Percentiles rank a stretch among this genome's conserved stretches.
These are phyloP conservation scores for Bombycilla garrulus DNA, from an alignment of 2,113 vertebrate species.

Conservation along the genomic window DNA sequence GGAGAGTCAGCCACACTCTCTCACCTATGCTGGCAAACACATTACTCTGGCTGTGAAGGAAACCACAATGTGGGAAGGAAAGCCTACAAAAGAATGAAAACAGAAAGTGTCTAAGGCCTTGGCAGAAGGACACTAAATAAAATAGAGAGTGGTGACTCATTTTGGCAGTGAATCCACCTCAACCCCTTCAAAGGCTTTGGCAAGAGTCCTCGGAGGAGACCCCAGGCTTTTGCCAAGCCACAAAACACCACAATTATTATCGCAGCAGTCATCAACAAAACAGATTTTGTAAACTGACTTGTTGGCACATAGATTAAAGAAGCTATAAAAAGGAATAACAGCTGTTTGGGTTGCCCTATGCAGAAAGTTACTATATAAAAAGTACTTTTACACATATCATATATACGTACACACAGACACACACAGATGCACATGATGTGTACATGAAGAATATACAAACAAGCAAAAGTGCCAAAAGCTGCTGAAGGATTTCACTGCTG, in stretches of 20 bases:
- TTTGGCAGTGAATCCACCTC: constrained; percentile 85
- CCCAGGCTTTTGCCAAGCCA: constrained; percentile 87
- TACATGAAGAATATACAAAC: constrained; percentile 51
- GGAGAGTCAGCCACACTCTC: constrained; percentile 71
- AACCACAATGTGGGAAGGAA: constrained; percentile 86
- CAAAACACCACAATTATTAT: constrained; percentile 86
- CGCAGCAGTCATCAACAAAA: constrained; percentile 84
- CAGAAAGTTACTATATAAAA: constrained; percentile 78
- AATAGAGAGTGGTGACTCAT: constrained; percentile 86
- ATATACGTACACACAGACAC: constrained; percentile 48
- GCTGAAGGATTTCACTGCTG: constrained; percentile 34
- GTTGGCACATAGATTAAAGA: constrained; percentile 85
- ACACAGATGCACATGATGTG: constrained; percentile 46
- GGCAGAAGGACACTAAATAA: constrained; percentile 86
- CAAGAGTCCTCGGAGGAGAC: constrained; percentile 84
- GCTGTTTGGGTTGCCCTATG: constrained; percentile 82
- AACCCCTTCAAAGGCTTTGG: constrained; percentile 87
- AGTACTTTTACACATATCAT: constrained; percentile 73
- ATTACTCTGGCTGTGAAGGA: constrained; percentile 82
- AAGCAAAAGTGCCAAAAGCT: constrained; percentile 41
- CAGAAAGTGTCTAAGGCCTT: constrained; percentile 87
- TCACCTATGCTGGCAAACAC: constrained; percentile 83
- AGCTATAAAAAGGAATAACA: constrained; percentile 84
- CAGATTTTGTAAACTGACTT: constrained; percentile 88
- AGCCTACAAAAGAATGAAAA: constrained; percentile 86